Conservation (phyloP, 2,797 vertebrate genomes). For the Dallia pectoralis region DNA sequence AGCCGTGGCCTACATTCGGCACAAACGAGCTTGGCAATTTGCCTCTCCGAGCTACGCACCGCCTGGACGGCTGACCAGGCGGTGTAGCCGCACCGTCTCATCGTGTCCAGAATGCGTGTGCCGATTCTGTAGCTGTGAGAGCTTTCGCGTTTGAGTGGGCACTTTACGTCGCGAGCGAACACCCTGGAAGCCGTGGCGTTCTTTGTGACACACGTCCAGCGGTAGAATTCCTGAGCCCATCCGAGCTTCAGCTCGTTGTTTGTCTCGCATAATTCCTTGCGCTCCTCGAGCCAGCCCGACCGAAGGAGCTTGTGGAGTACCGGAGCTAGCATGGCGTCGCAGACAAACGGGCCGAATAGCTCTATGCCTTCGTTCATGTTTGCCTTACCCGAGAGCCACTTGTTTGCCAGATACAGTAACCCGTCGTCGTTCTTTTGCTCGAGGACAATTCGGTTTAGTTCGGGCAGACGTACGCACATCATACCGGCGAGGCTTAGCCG, state of each 20-base stretch:
- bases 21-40: not conserved
- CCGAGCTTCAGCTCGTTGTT: slow-evolving; percentile 12
- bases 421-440: slow-evolving; percentile 35
- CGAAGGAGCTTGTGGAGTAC: slow-evolving; percentile 15
- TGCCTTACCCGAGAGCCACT: not conserved
- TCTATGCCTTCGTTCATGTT: not conserved
- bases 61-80: slow-evolving; percentile 25
- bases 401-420: not conserved
- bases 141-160: not conserved
- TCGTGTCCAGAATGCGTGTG: slow-evolving; percentile 7
- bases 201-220: not conserved
- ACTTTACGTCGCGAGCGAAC: not conserved
- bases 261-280: not conserved
- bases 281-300: slow-evolving; percentile 13
- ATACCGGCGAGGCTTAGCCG: not conserved
- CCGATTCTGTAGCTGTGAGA: no score
- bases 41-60: not conserved
- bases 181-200: not conserved
- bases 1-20: not conserved
- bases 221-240: slow-evolving; percentile 22
- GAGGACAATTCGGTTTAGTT: slow-evolving; percentile 20
- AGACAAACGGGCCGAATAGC: slow-evolving; percentile 11
- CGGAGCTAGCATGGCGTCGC: slow-evolving; percentile 21
- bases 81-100: slow-evolving; percentile 16
- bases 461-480: not conserved